Conservation (phyloP, 2,888 invertebrate genomes). For the Eilema griseolum region DNA sequence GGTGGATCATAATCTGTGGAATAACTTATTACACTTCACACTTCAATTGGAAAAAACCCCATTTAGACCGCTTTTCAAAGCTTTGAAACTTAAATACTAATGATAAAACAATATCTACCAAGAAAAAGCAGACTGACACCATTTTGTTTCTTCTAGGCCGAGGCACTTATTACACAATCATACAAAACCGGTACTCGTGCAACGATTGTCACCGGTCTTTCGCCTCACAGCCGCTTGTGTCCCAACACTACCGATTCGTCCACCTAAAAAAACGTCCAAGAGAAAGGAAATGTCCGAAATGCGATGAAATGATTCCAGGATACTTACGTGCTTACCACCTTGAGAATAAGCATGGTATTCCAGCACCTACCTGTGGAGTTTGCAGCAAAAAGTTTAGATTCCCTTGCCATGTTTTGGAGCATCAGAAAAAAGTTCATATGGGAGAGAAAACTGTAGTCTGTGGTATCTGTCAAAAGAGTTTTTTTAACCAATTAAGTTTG, state of each 20-base stretch:
- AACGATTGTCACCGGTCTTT: slow-evolving; percentile 59
- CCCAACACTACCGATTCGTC: slow-evolving; percentile 69
- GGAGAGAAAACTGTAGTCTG: slow-evolving; percentile 73
- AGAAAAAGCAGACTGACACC: slow-evolving; percentile 42
- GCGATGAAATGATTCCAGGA: slow-evolving; percentile 60
- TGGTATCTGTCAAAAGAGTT: slow-evolving; percentile 79
- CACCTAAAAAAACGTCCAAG: slow-evolving; percentile 64
- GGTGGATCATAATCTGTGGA: no score
- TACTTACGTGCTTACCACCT: slow-evolving; percentile 64
- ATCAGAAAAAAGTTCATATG: slow-evolving; percentile 70
- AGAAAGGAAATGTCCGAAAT: slow-evolving; percentile 63
- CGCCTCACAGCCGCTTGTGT: slow-evolving; percentile 62
- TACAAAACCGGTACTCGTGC: slow-evolving; percentile 56
- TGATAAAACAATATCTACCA: no score
- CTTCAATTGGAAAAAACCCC: no score
- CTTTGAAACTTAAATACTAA: no score
- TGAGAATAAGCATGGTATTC: slow-evolving; percentile 66
- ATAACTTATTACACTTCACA: no score
- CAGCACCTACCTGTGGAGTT: slow-evolving; percentile 66
- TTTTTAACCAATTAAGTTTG: slow-evolving; percentile 63
- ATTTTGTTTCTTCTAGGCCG: slow-evolving; percentile 64
- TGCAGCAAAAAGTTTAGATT: slow-evolving; percentile 69
- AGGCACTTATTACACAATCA: slow-evolving; percentile 53
- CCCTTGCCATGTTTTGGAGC: slow-evolving; percentile 61
- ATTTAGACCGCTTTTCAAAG: no score